Evolutionary conservation across 2,888 invertebrate species (phyloP).

Genomic region (Agrilus mali): DNA sequence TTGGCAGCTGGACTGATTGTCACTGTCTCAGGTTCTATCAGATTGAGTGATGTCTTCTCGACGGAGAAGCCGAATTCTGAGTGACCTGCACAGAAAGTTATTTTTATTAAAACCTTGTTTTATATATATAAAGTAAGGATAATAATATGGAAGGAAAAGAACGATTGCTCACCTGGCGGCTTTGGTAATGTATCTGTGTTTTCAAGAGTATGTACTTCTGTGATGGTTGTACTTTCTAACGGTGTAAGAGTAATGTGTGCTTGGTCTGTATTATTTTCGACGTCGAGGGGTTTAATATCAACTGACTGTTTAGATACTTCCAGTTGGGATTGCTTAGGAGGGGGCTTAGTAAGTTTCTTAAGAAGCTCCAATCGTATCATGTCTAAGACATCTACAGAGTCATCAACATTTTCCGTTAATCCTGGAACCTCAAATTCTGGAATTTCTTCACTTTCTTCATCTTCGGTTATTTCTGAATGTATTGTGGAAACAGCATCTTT

Average conservation of each 20-base stretch:
- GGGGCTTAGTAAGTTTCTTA: conserved; percentile 21
- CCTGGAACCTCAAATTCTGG: conserved; percentile 22
- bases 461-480: conserved; percentile 11
- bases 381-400: conserved; percentile 23
- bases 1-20: conserved; percentile 3
- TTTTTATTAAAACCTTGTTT: no score
- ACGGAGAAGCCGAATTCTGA: no score
- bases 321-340: conserved; percentile 13
- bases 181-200: conserved; percentile 4
- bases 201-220: conserved; percentile 11
- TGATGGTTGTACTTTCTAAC: conserved; percentile 6
- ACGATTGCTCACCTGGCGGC: no score
- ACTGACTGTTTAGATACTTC: no score
- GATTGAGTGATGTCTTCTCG: no score
- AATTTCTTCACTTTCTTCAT: conserved; percentile 12
- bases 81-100: no score
- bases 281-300: no score
- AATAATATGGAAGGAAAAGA: no score
- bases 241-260: conserved; percentile 10
- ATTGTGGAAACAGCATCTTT: conserved; percentile 27
- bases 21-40: conserved; percentile 2
- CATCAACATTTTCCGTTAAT: conserved; percentile 24
- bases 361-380: conserved; percentile 25
- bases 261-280: not conserved
- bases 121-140: not conserved